Evolutionary conservation across 2,113 vertebrate species (phyloP), one percentile per base, ranked within the genome.

Genomic region (Muntiacus muntjak): DNA sequence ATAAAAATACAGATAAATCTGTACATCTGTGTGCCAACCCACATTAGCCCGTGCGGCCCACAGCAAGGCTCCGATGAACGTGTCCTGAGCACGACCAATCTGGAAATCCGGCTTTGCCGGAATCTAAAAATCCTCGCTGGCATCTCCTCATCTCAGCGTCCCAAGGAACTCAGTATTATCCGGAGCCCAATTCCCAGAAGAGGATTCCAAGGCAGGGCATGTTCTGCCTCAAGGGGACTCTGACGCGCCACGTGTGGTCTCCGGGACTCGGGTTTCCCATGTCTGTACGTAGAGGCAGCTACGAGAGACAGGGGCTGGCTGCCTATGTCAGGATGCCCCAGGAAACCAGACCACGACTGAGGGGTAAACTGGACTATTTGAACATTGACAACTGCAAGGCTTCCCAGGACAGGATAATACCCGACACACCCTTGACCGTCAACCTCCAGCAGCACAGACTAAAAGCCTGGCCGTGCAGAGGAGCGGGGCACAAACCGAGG

Each of bases 11-110:
- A 12, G 16, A 23, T 2, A 1, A 15, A 19, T 23, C 13, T 4
- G 3, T 0, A 7, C 0, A 4, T 15, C 60, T 0, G 2, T 5
- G 25, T 33, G 7, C 1, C 16, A 3, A 40, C 15, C 26, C 28
- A 28, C 43, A 14, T 8, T 45, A 10, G 5, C 8, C 89, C 0
- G 1, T 0, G 7, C 0, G 2, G 13, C 2, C 17, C 5, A 2
- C 15, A 2, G 45, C 21, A 7, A 55, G 87, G 10, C 43, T 45
- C 47, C 1, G 12, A 57, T 1, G 0, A 1, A 28, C 17, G 28
- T 0, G 28, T 26, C 50, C 40, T 19, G 71, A 13, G 6, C 25
- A 8, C 0, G 6, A 17, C 33, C 2, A 0, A 26, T 1, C 5
- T 1, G n/a, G 64, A 91, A 26, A 8, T 10, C 25, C 4, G 4